Percentiles rank a stretch among this genome's conserved stretches.
These are phyloP conservation scores for Campoletis raptor DNA, from an alignment of 2,888 invertebrate genomes.

Conservation along the genomic window DNA sequence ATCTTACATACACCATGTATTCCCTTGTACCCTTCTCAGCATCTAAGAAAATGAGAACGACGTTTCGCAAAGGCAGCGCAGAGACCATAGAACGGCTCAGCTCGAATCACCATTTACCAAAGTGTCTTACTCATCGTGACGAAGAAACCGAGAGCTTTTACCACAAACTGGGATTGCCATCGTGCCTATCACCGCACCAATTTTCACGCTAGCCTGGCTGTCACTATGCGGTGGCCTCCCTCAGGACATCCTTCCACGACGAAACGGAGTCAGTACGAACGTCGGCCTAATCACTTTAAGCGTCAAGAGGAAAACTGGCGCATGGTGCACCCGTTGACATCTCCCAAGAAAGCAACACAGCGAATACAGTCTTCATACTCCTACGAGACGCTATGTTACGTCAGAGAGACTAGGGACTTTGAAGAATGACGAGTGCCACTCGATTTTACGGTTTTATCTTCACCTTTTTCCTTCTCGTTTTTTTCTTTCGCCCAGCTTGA, in stretches of 20 bases:
- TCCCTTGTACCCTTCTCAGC: conserved; percentile 11
- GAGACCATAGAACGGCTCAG: not conserved
- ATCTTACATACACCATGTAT: conserved; percentile 22
- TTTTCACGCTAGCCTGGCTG: conserved; percentile 45
- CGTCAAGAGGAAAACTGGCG: conserved; percentile 14
- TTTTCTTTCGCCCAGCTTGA: not conserved
- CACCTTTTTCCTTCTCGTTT: not conserved
- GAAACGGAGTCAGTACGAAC: conserved; percentile 54
- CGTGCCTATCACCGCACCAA: conserved; percentile 43
- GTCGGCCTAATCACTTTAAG: conserved; percentile 52
- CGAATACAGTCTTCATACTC: not conserved
- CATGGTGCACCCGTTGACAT: conserved; percentile 27
- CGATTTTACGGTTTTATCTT: conserved; percentile 18
- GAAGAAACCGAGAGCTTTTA: conserved; percentile 57
- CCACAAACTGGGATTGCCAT: conserved; percentile 60
- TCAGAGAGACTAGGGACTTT: not conserved
- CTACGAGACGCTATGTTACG: not conserved
- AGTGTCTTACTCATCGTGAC: conserved; percentile 44
- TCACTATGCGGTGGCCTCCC: conserved; percentile 18
- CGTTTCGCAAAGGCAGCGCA: conserved; percentile 24
- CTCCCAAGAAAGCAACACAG: conserved; percentile 3
- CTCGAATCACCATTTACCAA: conserved; percentile 54
- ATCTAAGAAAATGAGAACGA: conserved; percentile 43
- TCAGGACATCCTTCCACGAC: conserved; percentile 42
- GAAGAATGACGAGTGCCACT: not conserved